phyloP scores from a whole-genome alignment of 2,113 vertebrate species.

The Deroptyus accipitrinus region DNA sequence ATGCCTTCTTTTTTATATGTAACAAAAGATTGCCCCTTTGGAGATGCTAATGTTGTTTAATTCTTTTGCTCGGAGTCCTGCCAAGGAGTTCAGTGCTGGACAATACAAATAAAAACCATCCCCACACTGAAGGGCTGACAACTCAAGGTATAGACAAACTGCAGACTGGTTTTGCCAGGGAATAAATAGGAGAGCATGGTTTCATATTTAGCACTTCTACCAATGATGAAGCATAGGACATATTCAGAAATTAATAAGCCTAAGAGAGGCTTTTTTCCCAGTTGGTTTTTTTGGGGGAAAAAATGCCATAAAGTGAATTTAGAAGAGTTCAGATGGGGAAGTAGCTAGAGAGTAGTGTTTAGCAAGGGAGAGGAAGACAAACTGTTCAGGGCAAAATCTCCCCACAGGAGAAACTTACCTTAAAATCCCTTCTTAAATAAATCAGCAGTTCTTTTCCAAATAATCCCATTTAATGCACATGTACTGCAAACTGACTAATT shows the following conservation, averaged over 20 bases:
- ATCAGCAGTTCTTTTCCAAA: not conserved
- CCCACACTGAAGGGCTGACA: not conserved
- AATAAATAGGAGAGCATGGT: not conserved
- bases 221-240: not conserved
- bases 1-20: not conserved
- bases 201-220: not conserved
- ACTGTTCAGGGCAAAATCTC: not conserved
- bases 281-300: accelerated
- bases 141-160: not conserved
- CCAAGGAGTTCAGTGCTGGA: not conserved
- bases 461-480: not conserved
- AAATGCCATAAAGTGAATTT: not conserved
- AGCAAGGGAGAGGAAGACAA: not conserved
- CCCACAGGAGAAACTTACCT: not conserved
- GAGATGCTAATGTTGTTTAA: not conserved
- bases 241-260: not conserved
- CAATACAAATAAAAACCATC: not conserved
- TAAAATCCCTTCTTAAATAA: constrained; percentile 15
- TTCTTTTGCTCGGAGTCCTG: not conserved
- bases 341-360: not conserved
- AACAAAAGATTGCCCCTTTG: not conserved
- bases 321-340: not conserved
- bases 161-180: not conserved
- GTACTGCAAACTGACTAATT: not conserved
- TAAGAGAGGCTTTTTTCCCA: not conserved